Evolutionary conservation across 2,888 invertebrate genomes (phyloP).

Genomic region (Busseola fusca): DNA sequence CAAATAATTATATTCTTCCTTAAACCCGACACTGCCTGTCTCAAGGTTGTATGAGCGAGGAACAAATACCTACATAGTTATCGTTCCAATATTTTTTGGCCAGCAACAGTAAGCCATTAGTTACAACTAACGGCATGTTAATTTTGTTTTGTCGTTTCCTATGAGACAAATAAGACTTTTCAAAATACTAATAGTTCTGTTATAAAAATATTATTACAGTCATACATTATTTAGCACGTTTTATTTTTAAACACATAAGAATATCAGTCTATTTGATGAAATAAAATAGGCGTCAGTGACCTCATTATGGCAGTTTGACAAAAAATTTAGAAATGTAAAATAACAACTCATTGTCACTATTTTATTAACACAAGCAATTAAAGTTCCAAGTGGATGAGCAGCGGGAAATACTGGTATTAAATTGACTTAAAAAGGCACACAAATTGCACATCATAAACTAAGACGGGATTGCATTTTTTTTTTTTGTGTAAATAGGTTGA

Average conservation of each 20-base stretch:
- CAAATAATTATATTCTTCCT: slow-evolving; percentile 53
- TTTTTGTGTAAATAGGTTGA: not conserved
- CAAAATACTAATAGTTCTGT: slow-evolving; percentile 18
- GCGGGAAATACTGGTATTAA: slow-evolving; percentile 1
- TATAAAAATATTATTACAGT: slow-evolving; percentile 12
- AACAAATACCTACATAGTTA: slow-evolving; percentile 36
- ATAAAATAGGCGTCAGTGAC: slow-evolving; percentile 19
- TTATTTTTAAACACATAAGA: not conserved
- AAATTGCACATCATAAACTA: not conserved
- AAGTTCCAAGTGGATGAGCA: slow-evolving; percentile 9
- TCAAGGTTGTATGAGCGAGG: slow-evolving; percentile 39
- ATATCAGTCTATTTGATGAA: slow-evolving; percentile 7
- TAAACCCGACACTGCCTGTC: slow-evolving; percentile 37
- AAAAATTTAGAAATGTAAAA: slow-evolving; percentile 23
- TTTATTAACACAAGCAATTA: slow-evolving; percentile 18
- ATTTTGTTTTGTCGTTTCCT: slow-evolving; percentile 54
- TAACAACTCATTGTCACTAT: slow-evolving; percentile 6
- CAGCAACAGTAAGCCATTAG: slow-evolving; percentile 44
- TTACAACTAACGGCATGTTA: slow-evolving; percentile 44
- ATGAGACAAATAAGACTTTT: slow-evolving; percentile 33
- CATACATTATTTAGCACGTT: not conserved
- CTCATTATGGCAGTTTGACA: slow-evolving; percentile 48
- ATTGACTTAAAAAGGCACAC: not conserved
- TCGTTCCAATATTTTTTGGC: slow-evolving; percentile 59
- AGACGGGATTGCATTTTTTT: not conserved